Base-by-base conservation (phyloP, 2,797 vertebrate species). In the Pseudochirops corinnae region DNA sequence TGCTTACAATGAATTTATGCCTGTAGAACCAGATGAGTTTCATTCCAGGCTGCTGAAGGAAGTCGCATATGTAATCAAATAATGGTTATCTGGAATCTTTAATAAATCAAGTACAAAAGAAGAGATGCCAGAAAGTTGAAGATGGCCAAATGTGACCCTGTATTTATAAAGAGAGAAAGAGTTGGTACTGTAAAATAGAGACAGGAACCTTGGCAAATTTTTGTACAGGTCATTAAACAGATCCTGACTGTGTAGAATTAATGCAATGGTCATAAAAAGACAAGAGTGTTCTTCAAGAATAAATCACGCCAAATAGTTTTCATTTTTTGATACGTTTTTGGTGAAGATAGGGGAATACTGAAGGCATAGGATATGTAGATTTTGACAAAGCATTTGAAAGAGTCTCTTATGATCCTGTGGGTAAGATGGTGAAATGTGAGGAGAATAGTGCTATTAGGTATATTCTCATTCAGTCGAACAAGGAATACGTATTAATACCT, bases 161-260 rank as follows among this genome's bases (percentile, higher is more conserved):
- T 93, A 58, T 55, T 92, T 91, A 92, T 95, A 55, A 93, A 95
- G 33, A 92, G 18, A 29, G 55, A 21, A 94, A 92, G 39, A 4
- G 11, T 52, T 2, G 82, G 74, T 52, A 92, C 21, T 57, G 50
- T 67, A 96, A 95, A 95, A 46, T 90, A 82, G 11, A 74, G 62
- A 74, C 50, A 55, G 12, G 60, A 93, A 55, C 74, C 21, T 7
- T 39, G 31, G 53, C 33, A 92, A 53, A 90, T 93, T 90, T 93
- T 53, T 94, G 53, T 93, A 50, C 46, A 55, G 10, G 33, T 90
- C n/a, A 55, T n/a, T 95, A 82, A 95, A 92, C 55, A 31, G 16
- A 55, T 92, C 92, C 46, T 74, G 62, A 95, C 56, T 67, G 57
- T 90, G 33, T 26, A 92, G 46, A 94, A 93, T 94, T 52, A 92